Conservation (phyloP, 1,140 invertebrate genomes). For the Eupeodes corollae region DNA sequence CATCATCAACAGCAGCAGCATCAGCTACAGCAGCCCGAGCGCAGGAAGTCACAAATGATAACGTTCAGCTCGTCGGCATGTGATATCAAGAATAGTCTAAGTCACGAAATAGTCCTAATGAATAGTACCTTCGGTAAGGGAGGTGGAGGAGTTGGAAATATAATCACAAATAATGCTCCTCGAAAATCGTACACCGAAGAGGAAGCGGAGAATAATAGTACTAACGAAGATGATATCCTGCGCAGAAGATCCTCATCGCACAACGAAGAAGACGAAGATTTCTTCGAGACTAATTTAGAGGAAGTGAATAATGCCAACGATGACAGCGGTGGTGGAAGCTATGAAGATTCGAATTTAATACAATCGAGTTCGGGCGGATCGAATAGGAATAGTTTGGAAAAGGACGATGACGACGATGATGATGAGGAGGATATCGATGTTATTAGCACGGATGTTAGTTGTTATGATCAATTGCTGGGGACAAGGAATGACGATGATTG, state of each 20-base stretch:
- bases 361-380: slow-evolving; percentile 29
- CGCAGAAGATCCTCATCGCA: slow-evolving; percentile 27
- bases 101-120: slow-evolving; percentile 25
- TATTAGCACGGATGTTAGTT: slow-evolving; percentile 35
- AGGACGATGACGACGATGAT: slow-evolving; percentile 28
- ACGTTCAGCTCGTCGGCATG: slow-evolving; percentile 32
- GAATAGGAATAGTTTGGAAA: slow-evolving; percentile 32
- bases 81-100: slow-evolving; percentile 36
- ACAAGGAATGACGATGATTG: slow-evolving; percentile 28
- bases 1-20: slow-evolving; percentile 6
- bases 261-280: slow-evolving; percentile 32
- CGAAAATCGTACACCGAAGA: neutral
- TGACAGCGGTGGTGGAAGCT: slow-evolving; percentile 34
- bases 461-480: slow-evolving; percentile 32
- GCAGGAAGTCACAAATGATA: slow-evolving; percentile 32
- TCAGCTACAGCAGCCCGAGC: slow-evolving; percentile 15
- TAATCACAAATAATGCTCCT: neutral
- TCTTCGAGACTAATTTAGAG: slow-evolving; percentile 41
- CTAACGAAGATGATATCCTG: slow-evolving; percentile 23
- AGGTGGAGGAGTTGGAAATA: no score
- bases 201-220: slow-evolving; percentile 8
- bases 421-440: slow-evolving; percentile 28
- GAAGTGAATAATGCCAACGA: slow-evolving; percentile 33
- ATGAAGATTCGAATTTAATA: slow-evolving; percentile 32
- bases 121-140: slow-evolving; percentile 2